Percentiles rank a stretch among this genome's conserved stretches.
phyloP scores from a whole-genome alignment of 2,888 invertebrate species.

The Mycogona germanica region DNA sequence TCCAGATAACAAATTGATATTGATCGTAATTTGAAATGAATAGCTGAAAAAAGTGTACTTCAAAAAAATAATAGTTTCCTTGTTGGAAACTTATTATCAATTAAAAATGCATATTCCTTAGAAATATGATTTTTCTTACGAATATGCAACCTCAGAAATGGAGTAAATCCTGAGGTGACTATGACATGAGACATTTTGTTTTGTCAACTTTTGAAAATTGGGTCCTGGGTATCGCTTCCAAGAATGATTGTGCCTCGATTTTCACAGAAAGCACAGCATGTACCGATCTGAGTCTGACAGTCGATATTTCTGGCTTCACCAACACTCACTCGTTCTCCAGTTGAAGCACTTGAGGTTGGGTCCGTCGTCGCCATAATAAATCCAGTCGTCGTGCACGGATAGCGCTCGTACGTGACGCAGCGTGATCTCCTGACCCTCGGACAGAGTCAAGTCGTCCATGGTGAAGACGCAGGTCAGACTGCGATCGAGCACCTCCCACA shows the following conservation, averaged over 20 bases:
- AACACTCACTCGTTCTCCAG: slow-evolving; percentile 18
- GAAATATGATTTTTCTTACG: no score
- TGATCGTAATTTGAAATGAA: no score
- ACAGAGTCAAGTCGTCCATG: slow-evolving; percentile 12
- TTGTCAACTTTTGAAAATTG: not conserved
- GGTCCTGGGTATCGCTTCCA: not conserved
- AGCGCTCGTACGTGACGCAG: slow-evolving; percentile 14
- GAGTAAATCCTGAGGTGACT: no score
- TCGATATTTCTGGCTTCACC: not conserved
- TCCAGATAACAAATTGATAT: no score
- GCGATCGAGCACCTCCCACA: slow-evolving; percentile 17
- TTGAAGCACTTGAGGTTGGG: slow-evolving; percentile 18
- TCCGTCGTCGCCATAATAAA: slow-evolving; percentile 21
- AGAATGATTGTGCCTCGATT: not conserved
- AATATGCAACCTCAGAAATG: no score
- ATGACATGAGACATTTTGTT: no score
- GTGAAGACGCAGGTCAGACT: slow-evolving; percentile 15
- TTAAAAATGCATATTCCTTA: no score
- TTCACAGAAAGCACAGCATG: not conserved
- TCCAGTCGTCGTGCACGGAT: slow-evolving; percentile 11
- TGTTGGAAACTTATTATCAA: no score
- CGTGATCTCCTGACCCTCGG: not conserved
- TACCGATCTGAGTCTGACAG: no score
- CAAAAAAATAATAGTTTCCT: no score
- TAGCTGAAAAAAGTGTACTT: no score